Conservation (phyloP, 2,797 vertebrate species). For the Brotula barbata region DNA sequence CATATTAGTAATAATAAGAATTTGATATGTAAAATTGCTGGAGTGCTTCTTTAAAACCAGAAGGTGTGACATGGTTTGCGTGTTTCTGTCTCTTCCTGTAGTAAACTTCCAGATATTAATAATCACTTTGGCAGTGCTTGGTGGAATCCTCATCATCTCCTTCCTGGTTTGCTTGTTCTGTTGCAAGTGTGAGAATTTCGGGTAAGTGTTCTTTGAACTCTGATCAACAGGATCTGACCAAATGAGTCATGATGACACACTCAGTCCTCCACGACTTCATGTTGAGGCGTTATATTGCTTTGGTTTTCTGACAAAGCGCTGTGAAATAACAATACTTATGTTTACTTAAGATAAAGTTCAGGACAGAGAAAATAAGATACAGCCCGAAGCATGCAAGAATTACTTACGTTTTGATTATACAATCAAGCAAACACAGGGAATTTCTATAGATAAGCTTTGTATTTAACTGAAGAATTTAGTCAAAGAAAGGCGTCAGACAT, state of each 20-base stretch:
- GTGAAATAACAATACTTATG: too few species aligned
- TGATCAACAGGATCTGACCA: neutral
- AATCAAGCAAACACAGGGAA: too few species aligned
- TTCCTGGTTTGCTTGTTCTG: slow-evolving; percentile 86
- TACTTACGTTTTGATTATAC: too few species aligned
- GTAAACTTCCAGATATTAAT: slow-evolving; percentile 96
- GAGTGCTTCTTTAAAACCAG: neutral
- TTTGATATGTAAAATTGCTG: too few species aligned
- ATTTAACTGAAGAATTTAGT: too few species aligned
- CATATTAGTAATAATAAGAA: too few species aligned
- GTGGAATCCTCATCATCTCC: slow-evolving; percentile 81
- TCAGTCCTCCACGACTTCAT: neutral
- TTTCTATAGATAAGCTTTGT: too few species aligned
- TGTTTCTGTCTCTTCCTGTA: slow-evolving; percentile 49
- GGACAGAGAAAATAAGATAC: too few species aligned
- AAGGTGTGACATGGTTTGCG: neutral
- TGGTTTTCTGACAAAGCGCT: too few species aligned
- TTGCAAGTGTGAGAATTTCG: slow-evolving; percentile 87
- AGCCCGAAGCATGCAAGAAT: too few species aligned
- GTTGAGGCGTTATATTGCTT: neutral
- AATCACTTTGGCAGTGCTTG: slow-evolving; percentile 86
- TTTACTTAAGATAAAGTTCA: too few species aligned
- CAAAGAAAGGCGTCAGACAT: slow-evolving; percentile 1
- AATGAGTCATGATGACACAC: neutral
- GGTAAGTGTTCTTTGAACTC: slow-evolving; percentile 73